These are phyloP conservation scores for Desmodus rotundus DNA, from an alignment of 2,113 vertebrate species.

Conservation along the genomic window DNA sequence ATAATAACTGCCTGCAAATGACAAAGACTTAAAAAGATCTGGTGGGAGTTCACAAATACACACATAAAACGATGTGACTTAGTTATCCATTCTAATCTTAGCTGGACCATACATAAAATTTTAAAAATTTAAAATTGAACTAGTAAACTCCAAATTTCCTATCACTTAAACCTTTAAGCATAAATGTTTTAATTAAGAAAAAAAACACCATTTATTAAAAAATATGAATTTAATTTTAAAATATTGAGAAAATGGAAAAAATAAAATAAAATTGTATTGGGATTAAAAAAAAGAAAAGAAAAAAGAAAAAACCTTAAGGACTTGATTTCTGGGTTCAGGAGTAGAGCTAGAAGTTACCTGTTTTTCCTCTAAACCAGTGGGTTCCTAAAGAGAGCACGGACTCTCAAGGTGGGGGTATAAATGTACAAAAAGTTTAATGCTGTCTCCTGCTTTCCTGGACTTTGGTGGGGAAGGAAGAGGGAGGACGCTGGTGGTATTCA, in stretches of 20 bases:
- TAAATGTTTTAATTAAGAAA: too few species aligned
- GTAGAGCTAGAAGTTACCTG: neutral
- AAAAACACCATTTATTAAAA: too few species aligned
- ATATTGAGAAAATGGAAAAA: too few species aligned
- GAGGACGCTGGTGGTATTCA: neutral
- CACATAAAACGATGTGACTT: neutral
- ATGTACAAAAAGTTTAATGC: neutral
- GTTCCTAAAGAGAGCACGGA: neutral
- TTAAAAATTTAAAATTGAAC: neutral
- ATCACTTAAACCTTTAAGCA: conserved; percentile 1
- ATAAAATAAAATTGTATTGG: too few species aligned
- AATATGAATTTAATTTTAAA: too few species aligned
- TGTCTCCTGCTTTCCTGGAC: neutral
- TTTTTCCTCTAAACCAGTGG: neutral
- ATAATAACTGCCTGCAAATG: neutral
- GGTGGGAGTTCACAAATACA: neutral
- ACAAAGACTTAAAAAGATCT: neutral
- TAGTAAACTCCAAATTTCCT: neutral
- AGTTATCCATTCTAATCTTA: neutral
- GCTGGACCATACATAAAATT: neutral
- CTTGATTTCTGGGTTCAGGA: neutral
- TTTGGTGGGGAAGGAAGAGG: neutral
- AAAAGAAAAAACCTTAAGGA: neutral
- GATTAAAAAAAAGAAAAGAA: too few species aligned
- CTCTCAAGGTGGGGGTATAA: too few species aligned